A percentile compares a stretch with the other conserved stretches of the same genome.
Conservation (phyloP, 2,797 vertebrate genomes). For the Numenius phaeopus region DNA sequence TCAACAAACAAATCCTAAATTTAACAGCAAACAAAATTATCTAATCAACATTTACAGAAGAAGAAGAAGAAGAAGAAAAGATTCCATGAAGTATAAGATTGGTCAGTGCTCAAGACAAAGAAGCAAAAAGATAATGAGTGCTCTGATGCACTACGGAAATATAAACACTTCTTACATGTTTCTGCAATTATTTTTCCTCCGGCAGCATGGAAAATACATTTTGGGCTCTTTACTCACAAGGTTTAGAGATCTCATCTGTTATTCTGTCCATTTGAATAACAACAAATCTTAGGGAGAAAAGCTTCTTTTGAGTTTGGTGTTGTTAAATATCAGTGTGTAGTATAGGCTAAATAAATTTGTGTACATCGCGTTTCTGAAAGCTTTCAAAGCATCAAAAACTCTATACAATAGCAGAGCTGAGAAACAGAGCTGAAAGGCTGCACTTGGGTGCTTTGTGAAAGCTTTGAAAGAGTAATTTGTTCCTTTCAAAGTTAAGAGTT, state of each 20-base stretch:
- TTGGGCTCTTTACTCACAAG: neutral
- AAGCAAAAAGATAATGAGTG: neutral
- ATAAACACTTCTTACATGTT: neutral
- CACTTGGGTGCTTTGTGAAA: neutral
- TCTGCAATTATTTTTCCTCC: neutral
- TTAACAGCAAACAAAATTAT: neutral
- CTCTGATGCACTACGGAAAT: neutral
- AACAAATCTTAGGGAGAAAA: neutral
- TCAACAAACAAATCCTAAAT: neutral
- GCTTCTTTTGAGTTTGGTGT: neutral
- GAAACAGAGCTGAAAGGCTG: neutral
- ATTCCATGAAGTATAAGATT: neutral
- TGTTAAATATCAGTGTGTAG: neutral
- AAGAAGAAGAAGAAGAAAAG: neutral
- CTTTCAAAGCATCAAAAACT: neutral
- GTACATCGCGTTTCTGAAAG: neutral
- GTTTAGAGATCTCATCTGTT: neutral
- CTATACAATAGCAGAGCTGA: neutral
- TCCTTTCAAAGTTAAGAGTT: neutral
- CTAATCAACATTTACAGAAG: neutral
- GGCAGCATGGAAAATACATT: neutral
- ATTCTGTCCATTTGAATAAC: neutral
- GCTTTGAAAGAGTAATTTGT: neutral
- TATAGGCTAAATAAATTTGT: neutral
- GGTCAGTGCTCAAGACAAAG: neutral